These are phyloP conservation scores for Hydrochoerus hydrochaeris DNA, from an alignment of 2,113 vertebrate genomes.

Conservation along the genomic window DNA sequence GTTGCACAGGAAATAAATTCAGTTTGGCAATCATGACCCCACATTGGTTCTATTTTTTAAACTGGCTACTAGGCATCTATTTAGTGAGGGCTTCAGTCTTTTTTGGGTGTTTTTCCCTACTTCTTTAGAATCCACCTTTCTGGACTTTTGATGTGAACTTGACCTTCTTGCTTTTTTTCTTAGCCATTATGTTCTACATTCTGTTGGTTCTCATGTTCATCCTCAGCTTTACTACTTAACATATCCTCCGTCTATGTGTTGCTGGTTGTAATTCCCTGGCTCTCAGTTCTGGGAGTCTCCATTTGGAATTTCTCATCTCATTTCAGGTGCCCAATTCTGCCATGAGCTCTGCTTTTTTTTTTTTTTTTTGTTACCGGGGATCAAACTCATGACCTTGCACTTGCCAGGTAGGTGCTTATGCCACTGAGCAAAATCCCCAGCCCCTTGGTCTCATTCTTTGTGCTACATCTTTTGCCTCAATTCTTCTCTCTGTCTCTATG, in stretches of 20 bases:
- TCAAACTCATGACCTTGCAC: too few relatives aligned
- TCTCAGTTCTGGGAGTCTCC: not conserved
- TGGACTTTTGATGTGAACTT: not conserved
- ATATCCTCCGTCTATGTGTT: not conserved
- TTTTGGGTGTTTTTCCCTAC: not conserved
- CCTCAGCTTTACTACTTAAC: not conserved
- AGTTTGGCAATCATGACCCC: not conserved
- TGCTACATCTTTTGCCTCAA: not conserved
- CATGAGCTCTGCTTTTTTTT: not conserved
- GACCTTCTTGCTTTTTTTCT: not conserved
- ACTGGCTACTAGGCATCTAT: not conserved
- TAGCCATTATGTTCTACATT: not conserved
- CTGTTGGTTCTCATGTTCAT: not conserved
- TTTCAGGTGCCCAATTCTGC: not conserved
- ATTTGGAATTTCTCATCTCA: not conserved
- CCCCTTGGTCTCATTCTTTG: not conserved
- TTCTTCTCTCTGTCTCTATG: not conserved
- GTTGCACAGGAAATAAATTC: not conserved
- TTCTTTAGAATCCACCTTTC: not conserved
- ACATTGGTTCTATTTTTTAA: not conserved
- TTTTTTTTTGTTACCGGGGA: too few relatives aligned
- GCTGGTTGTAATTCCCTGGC: not conserved
- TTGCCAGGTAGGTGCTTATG: too few relatives aligned
- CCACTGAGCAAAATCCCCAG: too few relatives aligned
- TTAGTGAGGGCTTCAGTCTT: not conserved